These are phyloP conservation scores for Tupiocoris notatus DNA, from an alignment of 2,888 invertebrate species.

Conservation along the genomic window DNA sequence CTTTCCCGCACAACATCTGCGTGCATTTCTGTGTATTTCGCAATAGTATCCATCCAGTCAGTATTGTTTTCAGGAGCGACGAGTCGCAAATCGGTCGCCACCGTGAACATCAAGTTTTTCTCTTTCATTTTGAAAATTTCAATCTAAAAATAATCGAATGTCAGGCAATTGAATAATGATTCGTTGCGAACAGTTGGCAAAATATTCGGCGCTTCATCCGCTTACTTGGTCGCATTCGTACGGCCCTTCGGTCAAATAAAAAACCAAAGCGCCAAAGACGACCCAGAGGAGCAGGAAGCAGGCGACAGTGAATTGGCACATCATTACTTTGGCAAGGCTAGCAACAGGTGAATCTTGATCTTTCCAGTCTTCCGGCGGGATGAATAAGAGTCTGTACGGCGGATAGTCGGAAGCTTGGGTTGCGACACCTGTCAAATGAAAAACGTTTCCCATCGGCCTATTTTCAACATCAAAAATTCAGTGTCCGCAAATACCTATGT, in stretches of 20 bases:
- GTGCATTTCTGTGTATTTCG: conserved; percentile 60
- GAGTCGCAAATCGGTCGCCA: conserved; percentile 66
- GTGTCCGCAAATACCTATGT: too few relatives aligned
- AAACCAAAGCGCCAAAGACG: conserved; percentile 62
- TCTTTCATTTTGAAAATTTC: conserved; percentile 53
- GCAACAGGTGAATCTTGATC: conserved; percentile 55
- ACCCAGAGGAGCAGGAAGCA: conserved; percentile 64
- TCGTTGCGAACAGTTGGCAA: too few relatives aligned
- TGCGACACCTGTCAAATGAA: conserved; percentile 52
- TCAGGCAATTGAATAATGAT: too few relatives aligned
- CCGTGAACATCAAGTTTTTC: conserved; percentile 62
- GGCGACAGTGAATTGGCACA: conserved; percentile 63
- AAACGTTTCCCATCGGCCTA: too few relatives aligned
- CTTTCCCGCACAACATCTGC: conserved; percentile 61
- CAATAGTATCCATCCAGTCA: conserved; percentile 63
- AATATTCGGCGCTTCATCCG: not conserved
- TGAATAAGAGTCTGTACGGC: conserved; percentile 58
- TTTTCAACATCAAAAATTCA: not conserved
- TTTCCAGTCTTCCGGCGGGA: conserved; percentile 55
- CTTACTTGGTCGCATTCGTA: conserved; percentile 55
- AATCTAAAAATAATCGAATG: conserved; percentile 57
- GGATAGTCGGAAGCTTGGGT: conserved; percentile 56
- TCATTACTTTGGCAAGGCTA: conserved; percentile 57
- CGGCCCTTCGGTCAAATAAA: conserved; percentile 62
- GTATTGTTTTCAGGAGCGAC: conserved; percentile 59